Evolutionary conservation across 1,140 invertebrate species (phyloP).

Genomic region (Luehdorfia chinensis): DNA sequence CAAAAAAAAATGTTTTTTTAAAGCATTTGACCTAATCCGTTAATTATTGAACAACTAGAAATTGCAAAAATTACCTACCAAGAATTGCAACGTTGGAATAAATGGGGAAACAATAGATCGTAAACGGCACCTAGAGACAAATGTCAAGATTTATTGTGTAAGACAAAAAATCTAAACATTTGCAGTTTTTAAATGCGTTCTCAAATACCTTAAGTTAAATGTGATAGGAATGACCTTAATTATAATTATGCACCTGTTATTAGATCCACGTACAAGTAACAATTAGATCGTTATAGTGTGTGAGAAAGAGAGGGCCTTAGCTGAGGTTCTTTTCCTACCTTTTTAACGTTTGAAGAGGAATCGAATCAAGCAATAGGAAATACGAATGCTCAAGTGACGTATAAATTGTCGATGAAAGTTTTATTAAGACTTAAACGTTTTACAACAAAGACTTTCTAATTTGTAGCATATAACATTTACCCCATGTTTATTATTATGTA

Average conservation of each 20-base stretch:
- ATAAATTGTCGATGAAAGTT: slow-evolving; percentile 22
- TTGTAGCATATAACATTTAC: no score
- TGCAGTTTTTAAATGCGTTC: slow-evolving; percentile 17
- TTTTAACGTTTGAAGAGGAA: slow-evolving; percentile 55
- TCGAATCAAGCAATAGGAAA: slow-evolving; percentile 48
- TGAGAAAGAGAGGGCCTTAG: slow-evolving; percentile 37
- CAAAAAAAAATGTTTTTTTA: slow-evolving; percentile 21
- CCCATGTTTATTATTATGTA: no score
- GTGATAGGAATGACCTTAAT: slow-evolving; percentile 14
- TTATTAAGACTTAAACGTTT: no score
- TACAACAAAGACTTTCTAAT: background rate
- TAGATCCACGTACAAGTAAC: slow-evolving; percentile 21
- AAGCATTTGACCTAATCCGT: slow-evolving; percentile 29
- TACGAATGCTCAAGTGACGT: slow-evolving; percentile 30
- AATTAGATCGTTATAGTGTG: slow-evolving; percentile 36
- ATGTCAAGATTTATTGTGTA: slow-evolving; percentile 52
- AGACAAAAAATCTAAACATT: slow-evolving; percentile 15
- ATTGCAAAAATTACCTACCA: slow-evolving; percentile 4
- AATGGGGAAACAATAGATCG: slow-evolving; percentile 44
- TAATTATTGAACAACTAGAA: slow-evolving; percentile 7
- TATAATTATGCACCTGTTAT: slow-evolving; percentile 16
- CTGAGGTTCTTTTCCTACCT: slow-evolving; percentile 33
- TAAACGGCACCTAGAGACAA: slow-evolving; percentile 53
- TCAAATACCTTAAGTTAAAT: slow-evolving; percentile 16
- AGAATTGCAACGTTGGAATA: slow-evolving; percentile 23